A percentile compares a stretch with the other conserved stretches of the same genome.
These are phyloP conservation scores for Antheraea yamamai DNA, from an alignment of 2,888 invertebrate genomes.

Conservation along the genomic window DNA sequence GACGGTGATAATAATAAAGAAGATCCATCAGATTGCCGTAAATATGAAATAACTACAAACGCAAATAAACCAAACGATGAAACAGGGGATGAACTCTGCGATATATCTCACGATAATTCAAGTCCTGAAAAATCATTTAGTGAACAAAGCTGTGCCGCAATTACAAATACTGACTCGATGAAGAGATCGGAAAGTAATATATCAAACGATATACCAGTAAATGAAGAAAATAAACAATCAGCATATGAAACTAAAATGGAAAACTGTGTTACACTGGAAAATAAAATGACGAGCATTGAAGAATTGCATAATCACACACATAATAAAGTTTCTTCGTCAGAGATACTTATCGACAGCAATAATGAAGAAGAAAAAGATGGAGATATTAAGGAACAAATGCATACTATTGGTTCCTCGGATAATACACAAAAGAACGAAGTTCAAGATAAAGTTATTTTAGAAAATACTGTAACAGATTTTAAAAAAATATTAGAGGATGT, in stretches of 20 bases:
- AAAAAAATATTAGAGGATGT: conserved; percentile 48
- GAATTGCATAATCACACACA: neutral
- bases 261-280: neutral
- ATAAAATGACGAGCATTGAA: neutral
- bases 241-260: neutral
- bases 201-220: neutral
- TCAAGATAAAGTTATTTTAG: neutral
- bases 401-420: neutral
- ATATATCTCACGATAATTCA: conserved; percentile 58
- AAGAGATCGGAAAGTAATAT: conserved; percentile 8
- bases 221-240: neutral
- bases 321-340: neutral
- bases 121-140: conserved; percentile 44
- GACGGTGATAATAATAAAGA: conserved; percentile 55
- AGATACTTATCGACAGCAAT: neutral
- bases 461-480: conserved; percentile 31
- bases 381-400: neutral
- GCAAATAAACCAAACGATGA: conserved; percentile 56
- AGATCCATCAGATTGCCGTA: conserved; percentile 51
- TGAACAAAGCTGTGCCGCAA: conserved; percentile 23
- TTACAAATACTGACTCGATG: neutral
- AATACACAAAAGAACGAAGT: neutral
- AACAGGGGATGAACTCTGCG: conserved; percentile 69
- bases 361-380: neutral
- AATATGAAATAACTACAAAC: conserved; percentile 52